Evolutionary conservation across 2,888 invertebrate species (phyloP).

Genomic region (Rotaria sp.): DNA sequence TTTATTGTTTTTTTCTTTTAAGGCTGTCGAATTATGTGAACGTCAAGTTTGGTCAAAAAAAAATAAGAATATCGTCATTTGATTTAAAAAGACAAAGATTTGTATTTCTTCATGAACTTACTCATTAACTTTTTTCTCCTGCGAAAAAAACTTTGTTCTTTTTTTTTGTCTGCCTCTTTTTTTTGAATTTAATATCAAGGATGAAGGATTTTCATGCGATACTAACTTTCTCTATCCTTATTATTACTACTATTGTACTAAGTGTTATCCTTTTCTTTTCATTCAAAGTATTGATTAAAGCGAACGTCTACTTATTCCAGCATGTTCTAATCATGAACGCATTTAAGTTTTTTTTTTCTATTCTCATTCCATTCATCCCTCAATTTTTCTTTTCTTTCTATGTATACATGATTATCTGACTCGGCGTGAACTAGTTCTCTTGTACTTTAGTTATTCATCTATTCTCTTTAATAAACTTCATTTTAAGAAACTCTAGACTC

Average conservation of each 20-base stretch:
- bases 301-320: not conserved
- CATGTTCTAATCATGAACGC: slow-evolving; percentile 8
- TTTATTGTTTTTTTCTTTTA: not conserved
- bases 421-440: not conserved
- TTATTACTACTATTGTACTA: not conserved
- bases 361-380: not conserved
- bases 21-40: slow-evolving; percentile 23
- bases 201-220: too few relatives aligned
- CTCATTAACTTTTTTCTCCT: not conserved
- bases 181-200: not conserved
- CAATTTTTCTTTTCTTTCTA: not conserved
- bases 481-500: not conserved
- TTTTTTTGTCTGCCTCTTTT: not conserved
- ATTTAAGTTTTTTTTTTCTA: not conserved
- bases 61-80: not conserved
- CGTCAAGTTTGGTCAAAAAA: not conserved
- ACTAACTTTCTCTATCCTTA: too few relatives aligned
- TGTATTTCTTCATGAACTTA: not conserved
- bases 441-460: not conserved
- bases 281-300: not conserved
- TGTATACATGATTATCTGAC: not conserved
- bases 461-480: not conserved
- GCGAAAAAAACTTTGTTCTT: not conserved
- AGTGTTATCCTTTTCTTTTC: not conserved
- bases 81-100: not conserved